Percentiles rank a stretch among this genome's conserved stretches.
These are phyloP conservation scores for Ictidomys tridecemlineatus DNA, from an alignment of 2,113 vertebrate species.

Conservation along the genomic window DNA sequence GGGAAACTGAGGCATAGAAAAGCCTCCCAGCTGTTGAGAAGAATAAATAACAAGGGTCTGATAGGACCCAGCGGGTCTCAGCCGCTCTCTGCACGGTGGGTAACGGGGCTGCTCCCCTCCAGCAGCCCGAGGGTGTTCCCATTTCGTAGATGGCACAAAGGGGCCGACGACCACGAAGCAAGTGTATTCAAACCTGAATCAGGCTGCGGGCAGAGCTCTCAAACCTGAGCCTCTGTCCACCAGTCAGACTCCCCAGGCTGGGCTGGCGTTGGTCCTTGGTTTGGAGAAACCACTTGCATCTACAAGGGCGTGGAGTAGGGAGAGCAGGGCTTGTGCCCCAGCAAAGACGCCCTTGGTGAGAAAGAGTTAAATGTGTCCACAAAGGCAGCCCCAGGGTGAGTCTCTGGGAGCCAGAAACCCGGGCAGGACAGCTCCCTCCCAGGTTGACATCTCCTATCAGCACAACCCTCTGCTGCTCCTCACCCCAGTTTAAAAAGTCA, in stretches of 20 bases:
- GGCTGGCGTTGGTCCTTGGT: fast-evolving
- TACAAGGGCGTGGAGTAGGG: background rate
- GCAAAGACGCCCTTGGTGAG: background rate
- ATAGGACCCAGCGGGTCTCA: background rate
- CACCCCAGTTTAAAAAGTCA: background rate
- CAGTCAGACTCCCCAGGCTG: fast-evolving
- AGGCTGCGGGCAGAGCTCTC: background rate
- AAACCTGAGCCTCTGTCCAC: fast-evolving
- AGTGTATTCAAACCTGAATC: background rate
- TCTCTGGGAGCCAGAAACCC: background rate
- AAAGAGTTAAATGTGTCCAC: background rate
- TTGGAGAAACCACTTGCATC: background rate
- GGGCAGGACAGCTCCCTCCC: background rate
- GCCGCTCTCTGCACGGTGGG: background rate
- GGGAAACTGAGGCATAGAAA: background rate
- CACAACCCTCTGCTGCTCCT: background rate
- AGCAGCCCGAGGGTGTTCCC: fast-evolving
- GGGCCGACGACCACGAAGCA: fast-evolving
- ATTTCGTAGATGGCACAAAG: background rate
- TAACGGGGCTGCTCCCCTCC: too few relatives aligned
- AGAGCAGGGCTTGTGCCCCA: background rate
- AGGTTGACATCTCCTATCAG: background rate
- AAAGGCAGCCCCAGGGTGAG: background rate
- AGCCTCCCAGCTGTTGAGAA: background rate
- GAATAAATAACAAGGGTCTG: fast-evolving